These are phyloP conservation scores for Hyperoplus immaculatus DNA, from an alignment of 2,797 vertebrate species.

Conservation along the genomic window DNA sequence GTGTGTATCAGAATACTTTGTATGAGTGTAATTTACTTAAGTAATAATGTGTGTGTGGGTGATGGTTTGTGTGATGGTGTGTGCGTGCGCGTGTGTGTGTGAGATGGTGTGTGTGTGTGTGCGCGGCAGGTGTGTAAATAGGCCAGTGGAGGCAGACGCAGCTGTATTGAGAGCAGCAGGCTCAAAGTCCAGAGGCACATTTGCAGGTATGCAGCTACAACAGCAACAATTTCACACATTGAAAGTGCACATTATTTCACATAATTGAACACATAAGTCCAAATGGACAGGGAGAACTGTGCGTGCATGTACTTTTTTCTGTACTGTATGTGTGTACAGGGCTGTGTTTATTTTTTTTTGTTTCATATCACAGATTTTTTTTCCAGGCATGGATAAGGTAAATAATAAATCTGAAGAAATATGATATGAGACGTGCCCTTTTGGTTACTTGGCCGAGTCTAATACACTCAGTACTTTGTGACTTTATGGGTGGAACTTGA, in stretches of 20 bases:
- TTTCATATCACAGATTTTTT: neutral
- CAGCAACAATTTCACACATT: slow-evolving; percentile 43
- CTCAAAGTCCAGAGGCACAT: slow-evolving; percentile 78
- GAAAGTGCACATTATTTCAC: slow-evolving; percentile 27
- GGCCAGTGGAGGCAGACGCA: slow-evolving; percentile 67
- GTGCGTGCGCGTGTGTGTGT: slow-evolving; percentile 18
- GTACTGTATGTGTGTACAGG: neutral
- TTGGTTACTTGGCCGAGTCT: neutral
- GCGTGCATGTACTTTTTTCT: neutral
- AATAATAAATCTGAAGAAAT: slow-evolving; percentile 17
- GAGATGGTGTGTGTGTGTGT: slow-evolving; percentile 12
- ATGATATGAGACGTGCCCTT: neutral
- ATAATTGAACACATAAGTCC: slow-evolving; percentile 17
- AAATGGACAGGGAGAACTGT: neutral
- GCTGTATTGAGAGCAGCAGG: slow-evolving; percentile 70
- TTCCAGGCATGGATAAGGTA: neutral
- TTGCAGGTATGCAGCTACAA: slow-evolving; percentile 61
- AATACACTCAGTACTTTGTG: neutral
- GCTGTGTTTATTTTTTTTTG: neutral
- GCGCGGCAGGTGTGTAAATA: slow-evolving; percentile 84
- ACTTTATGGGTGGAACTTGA: neutral
- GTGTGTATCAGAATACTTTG: slow-evolving; percentile 5
- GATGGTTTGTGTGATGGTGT: neutral
- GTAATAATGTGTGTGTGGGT: slow-evolving; percentile 8
- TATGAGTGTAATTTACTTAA: slow-evolving; percentile 25